phyloP scores from a whole-genome alignment of 2,113 vertebrate genomes.

The Aplodontia rufa region DNA sequence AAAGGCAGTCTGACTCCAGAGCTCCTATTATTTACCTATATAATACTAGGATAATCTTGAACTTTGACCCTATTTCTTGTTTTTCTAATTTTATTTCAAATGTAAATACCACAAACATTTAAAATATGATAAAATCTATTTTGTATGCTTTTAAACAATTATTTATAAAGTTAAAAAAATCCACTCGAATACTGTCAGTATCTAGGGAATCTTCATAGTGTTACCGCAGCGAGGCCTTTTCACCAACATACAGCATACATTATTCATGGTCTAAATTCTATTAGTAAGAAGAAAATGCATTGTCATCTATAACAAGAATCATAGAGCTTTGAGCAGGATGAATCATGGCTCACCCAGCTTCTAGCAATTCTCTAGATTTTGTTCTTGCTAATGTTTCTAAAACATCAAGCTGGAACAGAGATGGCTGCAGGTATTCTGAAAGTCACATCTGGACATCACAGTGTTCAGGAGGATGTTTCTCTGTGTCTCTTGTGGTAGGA shows the following conservation, averaged over 20 bases:
- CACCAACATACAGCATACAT: background rate
- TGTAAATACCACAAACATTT: background rate
- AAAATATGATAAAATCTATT: background rate
- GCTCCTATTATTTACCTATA: background rate
- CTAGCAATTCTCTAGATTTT: background rate
- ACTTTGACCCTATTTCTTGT: background rate
- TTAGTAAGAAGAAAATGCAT: background rate
- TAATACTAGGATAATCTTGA: background rate
- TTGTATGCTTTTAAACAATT: background rate
- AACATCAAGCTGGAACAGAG: background rate
- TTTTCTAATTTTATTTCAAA: conserved; percentile 4
- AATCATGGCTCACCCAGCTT: background rate
- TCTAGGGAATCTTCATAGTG: background rate
- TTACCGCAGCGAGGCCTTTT: background rate
- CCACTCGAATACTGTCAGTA: background rate
- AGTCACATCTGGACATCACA: background rate
- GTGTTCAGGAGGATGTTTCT: background rate
- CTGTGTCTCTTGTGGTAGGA: background rate
- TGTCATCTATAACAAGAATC: background rate
- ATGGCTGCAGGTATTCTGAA: background rate
- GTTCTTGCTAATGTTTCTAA: background rate
- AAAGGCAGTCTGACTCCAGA: background rate
- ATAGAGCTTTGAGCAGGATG: background rate
- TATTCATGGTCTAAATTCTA: background rate
- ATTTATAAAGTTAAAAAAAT: background rate